phyloP scores from a whole-genome alignment of 2,888 invertebrate genomes.

The Magallana nippona region DNA sequence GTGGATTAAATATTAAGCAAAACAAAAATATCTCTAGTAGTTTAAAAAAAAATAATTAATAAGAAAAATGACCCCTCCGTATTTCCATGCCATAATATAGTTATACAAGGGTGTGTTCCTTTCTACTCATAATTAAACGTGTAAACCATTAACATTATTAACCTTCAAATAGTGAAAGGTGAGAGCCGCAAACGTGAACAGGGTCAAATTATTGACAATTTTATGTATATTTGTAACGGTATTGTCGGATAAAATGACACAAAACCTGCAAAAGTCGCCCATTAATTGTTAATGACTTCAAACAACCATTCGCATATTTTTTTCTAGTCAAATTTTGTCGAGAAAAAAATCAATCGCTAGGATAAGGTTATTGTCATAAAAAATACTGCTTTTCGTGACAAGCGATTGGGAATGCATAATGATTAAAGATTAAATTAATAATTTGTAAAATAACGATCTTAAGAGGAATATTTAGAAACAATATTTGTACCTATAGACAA shows the following conservation, averaged over 20 bases:
- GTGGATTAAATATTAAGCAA: too few relatives aligned
- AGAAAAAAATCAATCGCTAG: background rate
- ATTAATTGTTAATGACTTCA: background rate
- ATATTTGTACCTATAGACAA: too few relatives aligned
- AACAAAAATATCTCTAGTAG: too few relatives aligned
- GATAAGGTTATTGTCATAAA: background rate
- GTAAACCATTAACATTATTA: background rate
- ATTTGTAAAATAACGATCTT: too few relatives aligned
- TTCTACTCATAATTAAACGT: background rate
- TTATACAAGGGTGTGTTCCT: background rate
- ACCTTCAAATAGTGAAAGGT: background rate
- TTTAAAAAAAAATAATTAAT: too few relatives aligned
- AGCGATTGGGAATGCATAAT: background rate
- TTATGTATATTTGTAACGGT: background rate
- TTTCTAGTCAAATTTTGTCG: background rate
- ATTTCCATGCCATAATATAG: too few relatives aligned
- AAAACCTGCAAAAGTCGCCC: background rate
- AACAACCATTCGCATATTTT: background rate
- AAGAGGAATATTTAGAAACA: too few relatives aligned
- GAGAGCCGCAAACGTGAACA: background rate
- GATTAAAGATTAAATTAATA: background rate
- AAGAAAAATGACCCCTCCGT: too few relatives aligned
- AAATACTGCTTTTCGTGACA: background rate
- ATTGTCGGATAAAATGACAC: background rate
- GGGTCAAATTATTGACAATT: constrained; percentile 1